Evolutionary conservation across 2,797 vertebrate species (phyloP), one percentile per base, ranked within the genome.

Genomic region (Tarsius wallacei): DNA sequence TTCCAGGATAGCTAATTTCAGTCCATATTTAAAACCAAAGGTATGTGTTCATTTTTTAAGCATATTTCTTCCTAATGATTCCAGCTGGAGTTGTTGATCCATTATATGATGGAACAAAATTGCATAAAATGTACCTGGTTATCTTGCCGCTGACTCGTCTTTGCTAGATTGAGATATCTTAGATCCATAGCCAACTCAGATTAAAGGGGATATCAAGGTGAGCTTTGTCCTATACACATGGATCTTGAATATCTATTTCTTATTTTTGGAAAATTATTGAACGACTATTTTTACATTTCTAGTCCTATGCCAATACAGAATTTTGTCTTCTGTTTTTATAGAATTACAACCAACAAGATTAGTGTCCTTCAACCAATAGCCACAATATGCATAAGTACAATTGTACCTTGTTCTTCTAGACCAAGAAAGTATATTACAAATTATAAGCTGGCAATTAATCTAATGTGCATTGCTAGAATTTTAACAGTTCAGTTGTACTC

Each of bases 41-140:
- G 71, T 94, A 1, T 90, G 51, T 96, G 93, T 97, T 97, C 93
- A 96, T 97, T 96, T 96, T 94, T 87, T 92, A 87, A 55, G 47
- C 16, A 91, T 97, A 93, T 63, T 93, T 97, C 83, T 96, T 95
- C 51, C 61, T 87, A 90, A 96, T 95, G 82, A 87, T 96, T 64
- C n/a, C 66, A 97, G 33, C 71, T 96, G 97, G 80, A 97, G 11
- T 47, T 70, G 11, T 47, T 70, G 13, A 12, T 95, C 93, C 93
- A 95, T 63, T 59, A 91, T 49, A 63, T 91, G 95, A 97, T 91
- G 89, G 71, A 94, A 90, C 51, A 91, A 82, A 97, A 64, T 74
- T 89, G 74, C 70, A 90, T 93, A 94, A 93, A 96, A 90, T 96
- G 26, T n/a, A 51, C 8, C 64, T 93, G 97, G 89, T 91, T 81